A percentile compares a stretch with the other conserved stretches of the same genome.
Evolutionary conservation across 1,140 invertebrate species (phyloP).

Genomic region (Drosophila mojavensis): DNA sequence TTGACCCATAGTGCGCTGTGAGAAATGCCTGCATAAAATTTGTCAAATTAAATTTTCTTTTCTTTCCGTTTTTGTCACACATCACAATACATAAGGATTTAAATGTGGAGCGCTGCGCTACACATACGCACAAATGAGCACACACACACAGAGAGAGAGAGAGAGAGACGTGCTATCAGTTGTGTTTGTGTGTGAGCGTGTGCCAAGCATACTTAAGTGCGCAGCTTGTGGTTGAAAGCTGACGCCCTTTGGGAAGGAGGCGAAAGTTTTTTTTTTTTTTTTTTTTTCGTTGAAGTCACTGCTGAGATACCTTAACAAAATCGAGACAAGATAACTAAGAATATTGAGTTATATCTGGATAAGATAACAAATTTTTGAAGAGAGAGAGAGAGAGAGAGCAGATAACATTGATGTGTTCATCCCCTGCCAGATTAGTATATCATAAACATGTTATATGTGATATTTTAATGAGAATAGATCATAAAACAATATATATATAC

Average conservation of each 20-base stretch:
- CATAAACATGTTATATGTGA: no score
- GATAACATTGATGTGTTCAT: no score
- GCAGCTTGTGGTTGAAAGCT: constrained; percentile 13
- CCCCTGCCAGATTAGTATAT: no score
- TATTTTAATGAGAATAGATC: no score
- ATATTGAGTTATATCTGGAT: neutral
- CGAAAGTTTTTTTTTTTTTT: neutral
- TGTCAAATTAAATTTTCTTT: constrained; percentile 28
- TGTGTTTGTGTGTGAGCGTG: constrained; percentile 16
- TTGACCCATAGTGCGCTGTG: no score
- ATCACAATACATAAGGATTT: constrained; percentile 22
- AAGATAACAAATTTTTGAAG: neutral
- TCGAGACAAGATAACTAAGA: neutral
- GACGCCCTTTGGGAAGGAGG: neutral
- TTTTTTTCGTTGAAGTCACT: neutral
- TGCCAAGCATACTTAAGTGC: constrained; percentile 60
- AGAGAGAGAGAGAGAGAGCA: no score
- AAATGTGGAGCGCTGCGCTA: neutral
- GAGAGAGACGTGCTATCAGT: neutral
- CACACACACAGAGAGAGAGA: neutral
- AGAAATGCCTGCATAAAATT: constrained; percentile 5
- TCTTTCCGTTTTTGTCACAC: neutral
- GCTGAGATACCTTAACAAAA: neutral
- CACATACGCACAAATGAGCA: neutral
- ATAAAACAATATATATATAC: no score